Conservation (phyloP, 2,797 vertebrate species). For the Sebastes hopkinsi region DNA sequence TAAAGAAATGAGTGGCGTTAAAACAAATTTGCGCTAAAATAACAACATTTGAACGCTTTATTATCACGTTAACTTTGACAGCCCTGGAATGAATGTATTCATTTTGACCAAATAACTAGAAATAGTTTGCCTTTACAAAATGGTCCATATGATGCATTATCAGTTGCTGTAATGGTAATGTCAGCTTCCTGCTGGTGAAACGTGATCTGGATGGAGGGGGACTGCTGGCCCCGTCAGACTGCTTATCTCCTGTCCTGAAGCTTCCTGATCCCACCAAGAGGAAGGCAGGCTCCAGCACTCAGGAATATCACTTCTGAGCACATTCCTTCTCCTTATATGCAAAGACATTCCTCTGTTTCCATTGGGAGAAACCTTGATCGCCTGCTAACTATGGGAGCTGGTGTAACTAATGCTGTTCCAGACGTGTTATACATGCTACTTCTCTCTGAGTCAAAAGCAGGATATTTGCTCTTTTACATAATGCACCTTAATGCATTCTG, state of each 20-base stretch:
- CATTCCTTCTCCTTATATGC: conserved; percentile 33
- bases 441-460: neutral
- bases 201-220: conserved; percentile 28
- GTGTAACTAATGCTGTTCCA: neutral
- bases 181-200: conserved; percentile 24
- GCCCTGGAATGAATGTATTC: neutral
- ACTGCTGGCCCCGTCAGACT: conserved; percentile 29
- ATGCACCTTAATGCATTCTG: conserved; percentile 24
- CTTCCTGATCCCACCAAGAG: conserved; percentile 44
- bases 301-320: conserved; percentile 43
- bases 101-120: neutral
- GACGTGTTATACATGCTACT: neutral
- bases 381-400: neutral
- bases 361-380: neutral
- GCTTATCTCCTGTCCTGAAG: conserved; percentile 62
- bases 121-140: neutral
- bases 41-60: too few relatives aligned
- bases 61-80: too few relatives aligned
- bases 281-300: conserved; percentile 38
- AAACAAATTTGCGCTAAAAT: too few relatives aligned
- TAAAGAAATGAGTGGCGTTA: too few relatives aligned
- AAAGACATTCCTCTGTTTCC: conserved; percentile 41
- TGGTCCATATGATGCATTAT: conserved; percentile 3
- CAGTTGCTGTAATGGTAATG: neutral
- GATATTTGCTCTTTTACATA: conserved; percentile 26